Evolutionary conservation across 2,113 vertebrate genomes (phyloP).

Genomic region (Chitala chitala): DNA sequence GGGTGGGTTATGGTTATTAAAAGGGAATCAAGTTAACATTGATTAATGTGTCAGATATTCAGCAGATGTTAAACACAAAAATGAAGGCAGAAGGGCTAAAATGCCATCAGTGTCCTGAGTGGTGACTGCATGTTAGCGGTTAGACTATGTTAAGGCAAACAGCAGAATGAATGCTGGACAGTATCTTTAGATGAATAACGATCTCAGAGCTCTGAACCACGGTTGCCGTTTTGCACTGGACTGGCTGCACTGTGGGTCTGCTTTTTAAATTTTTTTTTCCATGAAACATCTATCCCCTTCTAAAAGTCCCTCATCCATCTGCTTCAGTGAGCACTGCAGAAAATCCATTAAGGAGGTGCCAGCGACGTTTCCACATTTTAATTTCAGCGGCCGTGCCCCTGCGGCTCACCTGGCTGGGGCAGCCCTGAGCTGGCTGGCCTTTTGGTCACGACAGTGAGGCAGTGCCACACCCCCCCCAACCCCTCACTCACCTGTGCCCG

Average conservation of each 20-base stretch:
- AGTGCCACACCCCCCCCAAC: constrained; percentile 54
- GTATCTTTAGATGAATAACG: not conserved
- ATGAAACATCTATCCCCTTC: constrained; percentile 22
- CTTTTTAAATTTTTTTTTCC: no score
- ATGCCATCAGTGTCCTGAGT: no score
- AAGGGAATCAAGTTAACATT: no score
- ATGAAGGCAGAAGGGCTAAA: no score
- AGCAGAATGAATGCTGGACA: no score
- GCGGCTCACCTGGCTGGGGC: constrained; percentile 48
- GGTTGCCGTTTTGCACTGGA: not conserved
- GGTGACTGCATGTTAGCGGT: no score
- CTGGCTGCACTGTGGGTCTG: not conserved
- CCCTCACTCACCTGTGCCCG: not conserved
- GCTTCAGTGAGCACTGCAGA: constrained; percentile 43
- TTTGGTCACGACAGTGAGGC: constrained; percentile 58
- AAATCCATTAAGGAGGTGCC: constrained; percentile 61
- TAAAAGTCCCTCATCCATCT: constrained; percentile 50
- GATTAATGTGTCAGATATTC: no score
- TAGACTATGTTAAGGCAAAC: no score
- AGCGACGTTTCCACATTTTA: constrained; percentile 61
- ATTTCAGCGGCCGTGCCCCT: constrained; percentile 60
- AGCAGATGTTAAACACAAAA: no score
- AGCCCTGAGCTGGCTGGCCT: constrained; percentile 50
- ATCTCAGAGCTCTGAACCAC: no score
- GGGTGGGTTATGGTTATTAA: no score